phyloP scores from a whole-genome alignment of 2,797 vertebrate genomes.

The Anableps anableps region DNA sequence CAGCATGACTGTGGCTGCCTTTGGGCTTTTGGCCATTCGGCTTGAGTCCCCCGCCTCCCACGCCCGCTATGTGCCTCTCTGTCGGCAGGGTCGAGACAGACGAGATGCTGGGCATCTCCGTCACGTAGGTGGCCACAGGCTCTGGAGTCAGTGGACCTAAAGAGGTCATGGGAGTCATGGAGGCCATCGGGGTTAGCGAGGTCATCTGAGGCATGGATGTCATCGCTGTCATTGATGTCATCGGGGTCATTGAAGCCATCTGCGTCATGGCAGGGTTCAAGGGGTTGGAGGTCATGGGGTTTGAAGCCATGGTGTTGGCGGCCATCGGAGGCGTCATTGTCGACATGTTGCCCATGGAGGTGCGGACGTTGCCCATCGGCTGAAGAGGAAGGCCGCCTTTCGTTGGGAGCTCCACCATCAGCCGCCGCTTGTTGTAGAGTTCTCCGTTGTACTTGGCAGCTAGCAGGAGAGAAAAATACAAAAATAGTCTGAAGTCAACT shows the following conservation, averaged over 20 bases:
- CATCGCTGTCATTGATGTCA: slow-evolving; percentile 55
- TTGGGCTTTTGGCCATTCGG: slow-evolving; percentile 91
- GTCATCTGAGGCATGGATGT: slow-evolving; percentile 56
- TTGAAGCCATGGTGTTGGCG: slow-evolving; percentile 66
- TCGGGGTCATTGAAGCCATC: slow-evolving; percentile 60
- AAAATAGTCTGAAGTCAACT: slow-evolving; percentile 16
- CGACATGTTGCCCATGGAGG: slow-evolving; percentile 72
- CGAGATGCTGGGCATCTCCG: slow-evolving; percentile 81
- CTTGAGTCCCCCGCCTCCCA: slow-evolving; percentile 70
- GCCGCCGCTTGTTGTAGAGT: slow-evolving; percentile 91
- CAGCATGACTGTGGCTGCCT: slow-evolving; percentile 62
- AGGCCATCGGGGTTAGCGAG: slow-evolving; percentile 41
- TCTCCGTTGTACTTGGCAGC: slow-evolving; percentile 96
- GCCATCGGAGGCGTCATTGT: slow-evolving; percentile 64
- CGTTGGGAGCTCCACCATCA: slow-evolving; percentile 91
- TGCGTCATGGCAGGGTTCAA: slow-evolving; percentile 68
- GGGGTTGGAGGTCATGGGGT: slow-evolving; percentile 61
- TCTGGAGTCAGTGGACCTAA: slow-evolving; percentile 89
- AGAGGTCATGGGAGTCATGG: slow-evolving; percentile 77
- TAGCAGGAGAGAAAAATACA: slow-evolving; percentile 62
- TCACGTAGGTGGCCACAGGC: slow-evolving; percentile 88
- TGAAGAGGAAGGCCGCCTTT: slow-evolving; percentile 94
- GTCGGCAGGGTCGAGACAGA: slow-evolving; percentile 82
- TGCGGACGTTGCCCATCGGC: slow-evolving; percentile 82
- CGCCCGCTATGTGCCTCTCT: slow-evolving; percentile 80